Conservation (phyloP, 1,140 invertebrate genomes). For the Drosophila santomea region DNA sequence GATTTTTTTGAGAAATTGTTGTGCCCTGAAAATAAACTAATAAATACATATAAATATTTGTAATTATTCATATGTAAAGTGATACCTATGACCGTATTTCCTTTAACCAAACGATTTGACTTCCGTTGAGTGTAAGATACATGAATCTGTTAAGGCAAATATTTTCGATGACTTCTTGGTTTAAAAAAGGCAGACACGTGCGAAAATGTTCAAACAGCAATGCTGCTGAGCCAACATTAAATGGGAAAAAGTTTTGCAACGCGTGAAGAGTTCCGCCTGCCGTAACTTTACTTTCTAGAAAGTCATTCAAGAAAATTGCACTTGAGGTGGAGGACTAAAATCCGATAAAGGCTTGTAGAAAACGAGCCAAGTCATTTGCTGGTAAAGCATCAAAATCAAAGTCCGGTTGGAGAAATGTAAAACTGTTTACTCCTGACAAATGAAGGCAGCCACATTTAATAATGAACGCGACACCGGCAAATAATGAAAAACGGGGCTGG, state of each 20-base stretch:
- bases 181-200: constrained; percentile 17
- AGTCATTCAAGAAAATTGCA: constrained; percentile 72
- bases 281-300: constrained; percentile 36
- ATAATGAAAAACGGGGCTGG: constrained; percentile 42
- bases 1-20: not conserved
- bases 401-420: not conserved
- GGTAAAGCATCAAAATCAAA: constrained; percentile 26
- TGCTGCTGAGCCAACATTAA: constrained; percentile 46
- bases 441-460: constrained; percentile 42
- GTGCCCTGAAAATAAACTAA: not conserved
- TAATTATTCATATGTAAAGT: no score
- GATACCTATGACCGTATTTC: no score
- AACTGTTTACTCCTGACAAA: constrained; percentile 25
- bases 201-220: constrained; percentile 31
- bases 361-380: constrained; percentile 37
- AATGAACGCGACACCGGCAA: constrained; percentile 47
- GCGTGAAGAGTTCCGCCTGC: constrained; percentile 25
- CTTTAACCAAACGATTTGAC: not conserved
- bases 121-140: constrained; percentile 25
- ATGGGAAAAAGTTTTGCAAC: constrained; percentile 60
- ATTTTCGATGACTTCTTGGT: constrained; percentile 46
- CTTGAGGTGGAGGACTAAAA: constrained; percentile 24
- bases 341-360: constrained; percentile 49
- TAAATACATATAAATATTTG: no score
- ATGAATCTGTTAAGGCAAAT: constrained; percentile 45